Conservation (phyloP, 1,140 invertebrate genomes). For the Papilio xuthus region DNA sequence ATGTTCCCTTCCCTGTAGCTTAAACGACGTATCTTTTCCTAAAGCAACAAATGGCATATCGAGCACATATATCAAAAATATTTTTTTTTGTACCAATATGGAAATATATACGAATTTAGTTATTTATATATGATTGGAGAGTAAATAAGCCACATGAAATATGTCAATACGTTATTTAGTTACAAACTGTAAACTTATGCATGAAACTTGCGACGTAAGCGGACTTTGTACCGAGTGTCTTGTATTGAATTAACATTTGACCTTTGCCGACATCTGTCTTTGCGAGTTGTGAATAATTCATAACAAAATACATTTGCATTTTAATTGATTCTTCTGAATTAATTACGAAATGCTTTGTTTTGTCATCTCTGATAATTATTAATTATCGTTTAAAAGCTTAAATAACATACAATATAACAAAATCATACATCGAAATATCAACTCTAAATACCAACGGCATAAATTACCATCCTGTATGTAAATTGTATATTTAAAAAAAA, state of each 20-base stretch:
- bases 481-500: no score
- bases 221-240: background rate
- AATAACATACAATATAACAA: background rate
- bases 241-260: slow-evolving; percentile 12
- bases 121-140: background rate
- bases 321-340: slow-evolving; percentile 23
- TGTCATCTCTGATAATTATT: background rate
- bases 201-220: background rate
- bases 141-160: background rate
- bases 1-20: no score
- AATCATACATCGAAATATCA: no score
- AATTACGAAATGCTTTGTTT: slow-evolving; percentile 7
- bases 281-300: slow-evolving; percentile 14
- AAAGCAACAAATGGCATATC: no score
- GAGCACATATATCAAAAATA: no score
- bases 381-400: slow-evolving; percentile 9
- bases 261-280: slow-evolving; percentile 20
- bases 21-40: no score
- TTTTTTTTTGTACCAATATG: no score
- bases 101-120: no score
- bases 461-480: no score
- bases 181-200: background rate
- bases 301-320: slow-evolving; percentile 26
- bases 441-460: no score
- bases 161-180: background rate